A percentile compares a stretch with the other conserved stretches of the same genome.
phyloP scores from a whole-genome alignment of 2,888 invertebrate genomes.

The Trisateles emortualis region DNA sequence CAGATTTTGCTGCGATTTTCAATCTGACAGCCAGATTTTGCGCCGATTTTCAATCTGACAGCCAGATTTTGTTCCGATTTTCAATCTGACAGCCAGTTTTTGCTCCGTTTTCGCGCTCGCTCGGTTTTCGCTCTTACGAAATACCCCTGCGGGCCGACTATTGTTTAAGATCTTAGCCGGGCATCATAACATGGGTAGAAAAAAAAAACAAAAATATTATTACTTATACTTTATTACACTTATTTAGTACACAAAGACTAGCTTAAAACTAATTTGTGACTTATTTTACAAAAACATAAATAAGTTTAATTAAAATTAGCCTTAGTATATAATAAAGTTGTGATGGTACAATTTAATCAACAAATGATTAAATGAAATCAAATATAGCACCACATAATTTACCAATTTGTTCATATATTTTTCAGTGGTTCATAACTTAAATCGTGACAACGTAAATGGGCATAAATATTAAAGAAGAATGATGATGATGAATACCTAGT shows the following conservation, averaged over 20 bases:
- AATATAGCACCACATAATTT: slow-evolving; percentile 28
- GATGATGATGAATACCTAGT: slow-evolving; percentile 6
- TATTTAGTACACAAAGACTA: slow-evolving; percentile 78
- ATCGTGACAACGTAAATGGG: slow-evolving; percentile 2
- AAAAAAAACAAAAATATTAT: slow-evolving; percentile 34
- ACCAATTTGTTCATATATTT: slow-evolving; percentile 18
- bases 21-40: too few relatives aligned
- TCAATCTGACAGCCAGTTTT: too few relatives aligned
- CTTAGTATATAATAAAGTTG: slow-evolving; percentile 46
- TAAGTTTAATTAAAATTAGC: slow-evolving; percentile 65
- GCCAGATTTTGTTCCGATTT: too few relatives aligned
- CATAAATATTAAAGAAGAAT: slow-evolving; percentile 2
- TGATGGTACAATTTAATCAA: slow-evolving; percentile 45
- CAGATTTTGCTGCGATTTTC: too few relatives aligned
- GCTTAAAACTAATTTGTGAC: slow-evolving; percentile 86
- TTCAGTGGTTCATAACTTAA: slow-evolving; percentile 26
- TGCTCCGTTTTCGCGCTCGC: too few relatives aligned
- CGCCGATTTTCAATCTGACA: too few relatives aligned
- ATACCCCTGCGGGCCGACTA: too few relatives aligned
- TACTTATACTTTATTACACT: slow-evolving; percentile 61
- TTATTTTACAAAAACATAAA: slow-evolving; percentile 79
- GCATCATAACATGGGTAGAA: too few relatives aligned
- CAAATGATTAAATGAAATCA: slow-evolving; percentile 25
- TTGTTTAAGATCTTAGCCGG: too few relatives aligned
- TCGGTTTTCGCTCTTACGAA: too few relatives aligned